These are phyloP conservation scores for Parasteatoda lunata DNA, from an alignment of 2,888 invertebrate species.

Conservation along the genomic window DNA sequence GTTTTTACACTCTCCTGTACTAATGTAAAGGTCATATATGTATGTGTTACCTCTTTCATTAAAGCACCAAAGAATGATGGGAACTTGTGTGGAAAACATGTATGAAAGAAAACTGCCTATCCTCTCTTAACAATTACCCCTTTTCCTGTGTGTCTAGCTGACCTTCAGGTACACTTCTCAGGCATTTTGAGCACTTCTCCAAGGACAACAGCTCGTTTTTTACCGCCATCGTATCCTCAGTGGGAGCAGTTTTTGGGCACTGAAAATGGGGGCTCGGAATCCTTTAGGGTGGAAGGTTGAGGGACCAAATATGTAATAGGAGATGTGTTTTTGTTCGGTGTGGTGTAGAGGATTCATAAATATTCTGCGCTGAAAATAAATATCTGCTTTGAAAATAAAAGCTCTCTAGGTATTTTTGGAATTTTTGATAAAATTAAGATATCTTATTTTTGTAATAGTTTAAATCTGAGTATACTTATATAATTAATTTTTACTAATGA, in stretches of 20 bases:
- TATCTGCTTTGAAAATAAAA: no score
- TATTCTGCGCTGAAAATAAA: no score
- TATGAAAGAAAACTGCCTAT: neutral
- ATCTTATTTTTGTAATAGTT: no score
- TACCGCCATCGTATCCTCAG: neutral
- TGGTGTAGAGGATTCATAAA: no score
- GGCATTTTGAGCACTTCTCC: conserved; percentile 46
- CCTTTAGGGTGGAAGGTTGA: neutral
- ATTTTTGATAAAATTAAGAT: no score
- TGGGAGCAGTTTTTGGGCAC: conserved; percentile 26
- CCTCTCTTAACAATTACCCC: conserved; percentile 50
- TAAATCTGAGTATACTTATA: no score
- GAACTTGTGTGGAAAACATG: neutral
- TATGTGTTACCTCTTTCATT: neutral
- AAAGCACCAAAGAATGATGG: neutral
- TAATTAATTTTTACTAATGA: no score
- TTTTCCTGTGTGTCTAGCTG: conserved; percentile 29
- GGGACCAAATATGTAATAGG: conserved; percentile 18
- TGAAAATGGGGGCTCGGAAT: neutral
- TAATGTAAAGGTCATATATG: no score
- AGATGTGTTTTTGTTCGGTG: conserved; percentile 17
- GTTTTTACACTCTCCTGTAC: conserved; percentile 20
- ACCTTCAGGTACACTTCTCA: conserved; percentile 41
- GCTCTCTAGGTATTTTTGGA: no score
- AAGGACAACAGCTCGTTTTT: conserved; percentile 31